Percentiles rank a stretch among this genome's conserved stretches.
phyloP scores from a whole-genome alignment of 2,113 vertebrate genomes.

The Labrus mixtus region DNA sequence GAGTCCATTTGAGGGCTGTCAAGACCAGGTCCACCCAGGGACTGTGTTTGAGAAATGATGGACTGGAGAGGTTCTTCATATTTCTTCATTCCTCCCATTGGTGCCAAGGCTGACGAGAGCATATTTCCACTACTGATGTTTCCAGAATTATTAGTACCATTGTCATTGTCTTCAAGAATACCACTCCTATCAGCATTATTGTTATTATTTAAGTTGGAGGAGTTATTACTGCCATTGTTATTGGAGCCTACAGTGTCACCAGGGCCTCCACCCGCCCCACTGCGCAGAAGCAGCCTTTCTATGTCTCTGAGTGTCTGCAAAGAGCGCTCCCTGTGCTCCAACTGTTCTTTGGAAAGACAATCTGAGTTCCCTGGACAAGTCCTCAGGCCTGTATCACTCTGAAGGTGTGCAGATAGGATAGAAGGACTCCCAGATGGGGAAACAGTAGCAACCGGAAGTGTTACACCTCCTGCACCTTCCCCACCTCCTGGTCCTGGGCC shows the following conservation, averaged over 20 bases:
- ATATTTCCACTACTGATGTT: conserved; percentile 66
- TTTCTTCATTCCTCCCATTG: conserved; percentile 86
- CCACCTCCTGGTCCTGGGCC: conserved; percentile 62
- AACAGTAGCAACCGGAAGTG: conserved; percentile 61
- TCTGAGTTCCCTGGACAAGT: conserved; percentile 76
- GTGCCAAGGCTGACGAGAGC: conserved; percentile 58
- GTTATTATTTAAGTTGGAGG: conserved; percentile 70
- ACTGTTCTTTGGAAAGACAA: conserved; percentile 95
- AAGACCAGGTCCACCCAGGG: conserved; percentile 85
- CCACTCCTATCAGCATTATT: conserved; percentile 77
- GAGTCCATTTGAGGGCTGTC: conserved; percentile 86
- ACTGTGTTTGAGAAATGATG: conserved; percentile 96
- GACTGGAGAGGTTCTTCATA: conserved; percentile 96
- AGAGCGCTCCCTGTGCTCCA: conserved; percentile 96
- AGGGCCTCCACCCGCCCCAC: conserved; percentile 82
- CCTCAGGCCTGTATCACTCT: conserved; percentile 67
- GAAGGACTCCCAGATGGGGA: conserved; percentile 82
- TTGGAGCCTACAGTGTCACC: conserved; percentile 82
- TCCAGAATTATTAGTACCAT: conserved; percentile 66
- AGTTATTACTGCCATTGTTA: conserved; percentile 63
- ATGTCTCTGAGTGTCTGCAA: conserved; percentile 96
- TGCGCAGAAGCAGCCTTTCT: conserved; percentile 91
- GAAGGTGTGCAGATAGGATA: conserved; percentile 75
- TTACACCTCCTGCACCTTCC: conserved; percentile 59
- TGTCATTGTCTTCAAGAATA: conserved; percentile 69